phyloP scores from a whole-genome alignment of 2,888 invertebrate genomes.

The Rotaria socialis region DNA sequence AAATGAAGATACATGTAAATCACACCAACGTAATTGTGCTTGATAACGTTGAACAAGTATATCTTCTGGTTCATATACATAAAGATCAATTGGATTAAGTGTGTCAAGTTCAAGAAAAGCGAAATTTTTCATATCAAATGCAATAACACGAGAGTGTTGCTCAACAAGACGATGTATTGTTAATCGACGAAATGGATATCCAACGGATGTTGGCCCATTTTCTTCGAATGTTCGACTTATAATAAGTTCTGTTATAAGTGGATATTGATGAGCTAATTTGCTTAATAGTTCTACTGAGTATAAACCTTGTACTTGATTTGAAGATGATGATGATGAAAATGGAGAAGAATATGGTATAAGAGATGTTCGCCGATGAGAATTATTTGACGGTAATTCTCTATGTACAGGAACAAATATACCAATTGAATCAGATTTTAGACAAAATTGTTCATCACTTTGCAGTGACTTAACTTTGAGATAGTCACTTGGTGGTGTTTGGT shows the following conservation, averaged over 20 bases:
- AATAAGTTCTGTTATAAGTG: constrained; percentile 28
- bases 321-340: not conserved
- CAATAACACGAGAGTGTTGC: constrained; percentile 22
- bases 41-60: constrained; percentile 25
- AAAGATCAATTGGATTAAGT: not conserved
- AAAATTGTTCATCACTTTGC: not conserved
- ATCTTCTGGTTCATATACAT: not conserved
- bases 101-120: constrained; percentile 19
- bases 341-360: not conserved
- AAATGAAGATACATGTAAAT: not conserved
- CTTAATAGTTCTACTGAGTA: not conserved
- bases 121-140: constrained; percentile 25
- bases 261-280: constrained; percentile 16
- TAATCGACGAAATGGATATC: constrained; percentile 24
- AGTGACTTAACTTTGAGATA: not conserved
- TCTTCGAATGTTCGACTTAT: constrained; percentile 28
- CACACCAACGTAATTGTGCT: constrained; percentile 34
- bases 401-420: constrained; percentile 10
- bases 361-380: not conserved
- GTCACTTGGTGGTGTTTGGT: not conserved
- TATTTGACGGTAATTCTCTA: not conserved
- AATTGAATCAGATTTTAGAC: not conserved
- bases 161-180: constrained; percentile 22
- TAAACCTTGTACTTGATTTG: constrained; percentile 1
- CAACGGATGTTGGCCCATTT: not conserved